A percentile compares a stretch with the other conserved stretches of the same genome.
These are phyloP conservation scores for Falco biarmicus DNA, from an alignment of 2,797 vertebrate genomes.

Conservation along the genomic window DNA sequence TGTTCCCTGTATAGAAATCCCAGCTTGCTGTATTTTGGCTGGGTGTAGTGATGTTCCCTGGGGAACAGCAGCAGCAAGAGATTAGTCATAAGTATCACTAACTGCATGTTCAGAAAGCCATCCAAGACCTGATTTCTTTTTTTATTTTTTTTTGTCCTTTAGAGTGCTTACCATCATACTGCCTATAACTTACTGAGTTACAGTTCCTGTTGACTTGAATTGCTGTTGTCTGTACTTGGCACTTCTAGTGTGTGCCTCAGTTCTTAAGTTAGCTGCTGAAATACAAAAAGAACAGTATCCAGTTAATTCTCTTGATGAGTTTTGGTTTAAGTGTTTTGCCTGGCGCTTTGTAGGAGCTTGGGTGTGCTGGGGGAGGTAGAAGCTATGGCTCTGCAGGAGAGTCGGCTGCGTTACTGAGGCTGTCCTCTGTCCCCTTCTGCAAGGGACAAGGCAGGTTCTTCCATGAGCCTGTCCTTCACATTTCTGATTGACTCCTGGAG, in stretches of 20 bases:
- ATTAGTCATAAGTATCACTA: slow-evolving; percentile 2
- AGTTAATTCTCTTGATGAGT: not conserved
- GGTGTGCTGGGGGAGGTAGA: not conserved
- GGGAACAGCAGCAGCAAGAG: slow-evolving; percentile 15
- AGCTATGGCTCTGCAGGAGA: not conserved
- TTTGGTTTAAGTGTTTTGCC: not conserved
- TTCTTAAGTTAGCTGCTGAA: not conserved
- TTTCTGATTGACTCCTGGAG: not conserved
- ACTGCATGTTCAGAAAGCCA: not conserved
- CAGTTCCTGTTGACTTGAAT: not conserved
- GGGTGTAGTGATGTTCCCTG: not conserved
- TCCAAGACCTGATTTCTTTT: not conserved
- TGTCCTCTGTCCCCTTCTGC: not conserved
- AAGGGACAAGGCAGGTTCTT: not conserved
- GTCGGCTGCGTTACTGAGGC: not conserved
- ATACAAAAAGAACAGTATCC: not conserved
- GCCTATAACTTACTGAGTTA: not conserved
- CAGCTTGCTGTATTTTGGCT: slow-evolving; percentile 9
- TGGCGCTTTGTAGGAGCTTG: not conserved
- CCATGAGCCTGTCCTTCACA: not conserved
- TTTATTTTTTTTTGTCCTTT: not conserved
- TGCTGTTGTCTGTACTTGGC: not conserved
- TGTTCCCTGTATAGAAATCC: not conserved
- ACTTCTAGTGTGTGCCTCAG: not conserved
- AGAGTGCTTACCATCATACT: not conserved